Base-by-base conservation (phyloP, 2,113 vertebrate species). In the Percopsis transmontana region DNA sequence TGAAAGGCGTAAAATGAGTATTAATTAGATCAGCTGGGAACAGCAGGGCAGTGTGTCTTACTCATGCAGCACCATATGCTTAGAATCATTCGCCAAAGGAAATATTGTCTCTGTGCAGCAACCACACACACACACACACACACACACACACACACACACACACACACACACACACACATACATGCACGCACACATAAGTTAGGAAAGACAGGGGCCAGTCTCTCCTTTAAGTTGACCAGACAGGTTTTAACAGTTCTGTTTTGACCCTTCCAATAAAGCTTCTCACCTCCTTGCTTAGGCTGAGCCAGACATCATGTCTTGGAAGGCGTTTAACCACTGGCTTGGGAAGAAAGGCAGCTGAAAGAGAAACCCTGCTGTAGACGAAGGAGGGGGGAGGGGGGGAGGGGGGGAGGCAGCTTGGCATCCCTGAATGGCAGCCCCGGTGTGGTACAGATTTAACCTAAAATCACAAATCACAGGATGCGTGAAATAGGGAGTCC, bases 1-100 rank as follows among this genome's bases (percentile, higher is more conserved):
- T 74, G 50, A 75, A 83, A 81, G 74, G 78, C 79, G 79, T 82
- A 80, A 89, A 88, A 81, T 76, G 40, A 65, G 64, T 79, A 83
- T 85, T 82, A 79, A 89, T 90, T 80, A 86, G 74, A 87, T 90
- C 87, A 86, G 82, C 63, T 83, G 80, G 86, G 83, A 88, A 63
- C 74, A 72, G 70, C 58, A 13, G 41, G 82, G 67, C 75, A 75
- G 76, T 68, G 62, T 81, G 80, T 73, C 79, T 84, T 83, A 68
- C 81, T 85, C 81, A 77, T 86, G 80, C 64, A 70, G 58, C 51
- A 65, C 68, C 72, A 82, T 83, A 80, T 87, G 81, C 79, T 83
- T 79, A 70, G 77, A 78, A 77, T 68, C 68, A 70, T 75, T 73
- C 20, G 81, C 86, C 83, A 84, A 85, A 88, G 62, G 70, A 89